Base-by-base conservation (phyloP, 2,113 vertebrate species). In the Polyodon spathula region DNA sequence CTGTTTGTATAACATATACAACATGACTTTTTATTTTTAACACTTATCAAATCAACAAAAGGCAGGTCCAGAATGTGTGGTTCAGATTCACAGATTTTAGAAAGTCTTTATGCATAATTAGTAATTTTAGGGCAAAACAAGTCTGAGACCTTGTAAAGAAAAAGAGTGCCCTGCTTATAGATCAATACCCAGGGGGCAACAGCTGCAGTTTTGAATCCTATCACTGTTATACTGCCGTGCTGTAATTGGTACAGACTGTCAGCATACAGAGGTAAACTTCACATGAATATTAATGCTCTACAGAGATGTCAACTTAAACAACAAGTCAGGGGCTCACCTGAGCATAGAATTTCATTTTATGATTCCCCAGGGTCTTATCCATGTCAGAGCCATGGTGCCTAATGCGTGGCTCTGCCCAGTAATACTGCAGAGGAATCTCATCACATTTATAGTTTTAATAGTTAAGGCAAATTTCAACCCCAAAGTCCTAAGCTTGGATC, bases 331-430 rank as follows among this genome's bases (percentile, higher is more conserved):
- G 48, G 50, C 40, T 61, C 42, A 16, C 39, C 60, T 54, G 37
- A 58, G 56, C 41, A 43, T 17, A 42, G 27, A 15, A 9, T 54
- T 40, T 40, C 50, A n/a, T 3, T 40, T 11, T 39, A 41, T 38
- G 42, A 40, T 51, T 54, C 51, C 50, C 60, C 60, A 54, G 44
- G 60, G 60, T 61, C 50, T 61, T 54, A 12, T 42, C 3, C 12
- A 14, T 37, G 6, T 50, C 37, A 2, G 37, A 6, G 3, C 6
- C 4, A 8, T 61, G 38, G 17, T 54, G 48, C 38, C 8, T 4
- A 8, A 17, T 61, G 54, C n/a, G 41, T 39, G 43, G 40, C 11
- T 6, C 14, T 38, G 38, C 48, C 42, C 44, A 54, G 16, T 27
- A 27, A 27, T 27, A 27, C 27, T 27, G 3, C 3, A 27, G 27